Evolutionary conservation across 2,113 vertebrate genomes (phyloP), one percentile per base, ranked within the genome.

Genomic region (Abramis brama): DNA sequence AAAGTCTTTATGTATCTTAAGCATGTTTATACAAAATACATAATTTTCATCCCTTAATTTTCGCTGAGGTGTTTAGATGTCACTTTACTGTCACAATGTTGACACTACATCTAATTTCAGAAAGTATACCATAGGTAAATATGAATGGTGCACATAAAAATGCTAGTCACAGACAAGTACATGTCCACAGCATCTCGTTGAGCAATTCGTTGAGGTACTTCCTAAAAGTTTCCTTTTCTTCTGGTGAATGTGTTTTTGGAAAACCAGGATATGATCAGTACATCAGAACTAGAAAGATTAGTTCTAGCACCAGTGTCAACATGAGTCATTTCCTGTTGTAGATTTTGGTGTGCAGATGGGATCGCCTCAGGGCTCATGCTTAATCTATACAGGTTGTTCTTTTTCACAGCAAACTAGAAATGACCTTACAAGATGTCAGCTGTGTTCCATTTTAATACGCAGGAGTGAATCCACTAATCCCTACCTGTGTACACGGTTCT

Each of bases 381-480:
- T 87, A 66, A 82, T 82, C 45, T 57, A 82, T 76, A 43, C 86
- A 45, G 78, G 45, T 73, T 59, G 45, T 45, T 78, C 59, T 62
- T 85, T 82, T 82, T 70, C 25, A 39, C 62, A 77, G 79, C 21
- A 59, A 60, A 78, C 71, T 15, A 60, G 19, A 45, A 83, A 77
- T 80, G 82, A 89, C 88, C 88, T 86, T 87, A 84, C 79, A 87
- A 71, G 70, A 74, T 89, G 74, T 87, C 83, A 76, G 83, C 52
- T 79, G 84, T 76, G 74, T 75, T 87, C 50, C 83, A 86, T 86
- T 74, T 89, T 86, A 84, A 87, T 81, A 36, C 27, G 50, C 84
- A 79, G 13, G 50, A 27, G 81, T 50, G 27, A 84, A 27, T 82
- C 84, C 52, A n/a, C 85, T 87, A 86, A 89, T 87, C 86, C 86